Conservation (phyloP, 2,888 invertebrate species). For the Lithodes maja region DNA sequence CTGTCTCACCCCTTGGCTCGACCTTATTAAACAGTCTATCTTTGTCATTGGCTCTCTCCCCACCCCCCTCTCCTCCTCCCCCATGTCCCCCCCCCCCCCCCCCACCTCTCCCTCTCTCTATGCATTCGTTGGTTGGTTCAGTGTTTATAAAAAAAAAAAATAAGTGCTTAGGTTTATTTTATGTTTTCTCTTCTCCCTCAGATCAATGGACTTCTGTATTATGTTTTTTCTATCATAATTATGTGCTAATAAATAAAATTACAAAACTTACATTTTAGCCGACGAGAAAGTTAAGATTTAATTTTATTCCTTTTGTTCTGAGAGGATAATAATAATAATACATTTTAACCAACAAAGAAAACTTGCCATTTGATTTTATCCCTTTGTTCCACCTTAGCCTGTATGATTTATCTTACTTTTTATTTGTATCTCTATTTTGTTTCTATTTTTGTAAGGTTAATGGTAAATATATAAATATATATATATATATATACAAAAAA, state of each 20-base stretch:
- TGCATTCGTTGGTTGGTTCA: constrained; percentile 60
- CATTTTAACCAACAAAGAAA: constrained; percentile 58
- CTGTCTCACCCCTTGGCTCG: not conserved
- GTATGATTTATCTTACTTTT: constrained; percentile 40
- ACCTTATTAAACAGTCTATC: not conserved
- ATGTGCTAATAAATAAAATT: no score
- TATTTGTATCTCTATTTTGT: not conserved
- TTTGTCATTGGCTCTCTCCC: no score
- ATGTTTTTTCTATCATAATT: not conserved
- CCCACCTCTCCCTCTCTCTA: not conserved
- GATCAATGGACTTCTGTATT: constrained; percentile 53
- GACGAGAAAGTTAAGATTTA: constrained; percentile 25
- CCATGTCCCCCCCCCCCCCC: not conserved
- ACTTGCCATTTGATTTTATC: constrained; percentile 63
- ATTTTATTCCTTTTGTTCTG: constrained; percentile 46
- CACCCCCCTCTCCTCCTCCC: not conserved
- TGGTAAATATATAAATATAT: not conserved
- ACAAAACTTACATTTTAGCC: no score
- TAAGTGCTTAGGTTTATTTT: constrained; percentile 55
- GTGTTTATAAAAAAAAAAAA: constrained; percentile 16
- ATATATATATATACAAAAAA: not conserved
- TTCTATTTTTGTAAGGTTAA: not conserved
- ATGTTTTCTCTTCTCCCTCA: constrained; percentile 45
- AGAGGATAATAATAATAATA: constrained; percentile 55
- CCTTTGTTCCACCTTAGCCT: constrained; percentile 44